A percentile compares a stretch with the other conserved stretches of the same genome.
phyloP scores from a whole-genome alignment of 2,113 vertebrate genomes.

The Okapia johnstoni region DNA sequence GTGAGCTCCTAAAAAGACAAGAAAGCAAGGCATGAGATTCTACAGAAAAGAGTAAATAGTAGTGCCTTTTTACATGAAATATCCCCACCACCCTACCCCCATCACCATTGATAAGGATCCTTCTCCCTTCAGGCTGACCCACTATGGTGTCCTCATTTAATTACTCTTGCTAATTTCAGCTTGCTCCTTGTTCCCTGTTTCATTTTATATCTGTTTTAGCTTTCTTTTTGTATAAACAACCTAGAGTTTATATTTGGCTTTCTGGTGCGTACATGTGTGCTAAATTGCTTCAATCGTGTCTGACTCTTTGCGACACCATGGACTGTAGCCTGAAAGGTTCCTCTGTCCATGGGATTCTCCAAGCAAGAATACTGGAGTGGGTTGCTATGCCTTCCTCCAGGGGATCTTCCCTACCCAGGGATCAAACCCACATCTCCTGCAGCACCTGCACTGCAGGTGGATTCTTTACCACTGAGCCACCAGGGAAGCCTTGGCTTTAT shows the following conservation, averaged over 20 bases:
- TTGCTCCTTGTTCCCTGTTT: not conserved
- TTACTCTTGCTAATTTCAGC: not conserved
- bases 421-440: not conserved
- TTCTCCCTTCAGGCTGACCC: not conserved
- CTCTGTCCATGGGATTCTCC: not conserved
- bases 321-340: not conserved
- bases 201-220: not conserved
- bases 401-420: not conserved
- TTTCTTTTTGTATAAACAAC: not conserved
- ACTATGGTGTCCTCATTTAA: not conserved
- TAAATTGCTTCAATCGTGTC: not conserved
- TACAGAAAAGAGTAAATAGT: not conserved
- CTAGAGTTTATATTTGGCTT: not conserved
- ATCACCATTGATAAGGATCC: not conserved
- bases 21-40: not conserved
- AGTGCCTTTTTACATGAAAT: not conserved
- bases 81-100: not conserved
- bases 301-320: not conserved
- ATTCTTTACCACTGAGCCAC: not conserved
- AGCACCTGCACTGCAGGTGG: not conserved
- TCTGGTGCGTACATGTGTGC: not conserved
- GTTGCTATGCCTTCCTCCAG: not conserved
- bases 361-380: not conserved
- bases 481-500: not conserved
- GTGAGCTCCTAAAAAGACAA: not conserved